Conservation (phyloP, 2,888 invertebrate genomes). For the Blastobasis adustella region DNA sequence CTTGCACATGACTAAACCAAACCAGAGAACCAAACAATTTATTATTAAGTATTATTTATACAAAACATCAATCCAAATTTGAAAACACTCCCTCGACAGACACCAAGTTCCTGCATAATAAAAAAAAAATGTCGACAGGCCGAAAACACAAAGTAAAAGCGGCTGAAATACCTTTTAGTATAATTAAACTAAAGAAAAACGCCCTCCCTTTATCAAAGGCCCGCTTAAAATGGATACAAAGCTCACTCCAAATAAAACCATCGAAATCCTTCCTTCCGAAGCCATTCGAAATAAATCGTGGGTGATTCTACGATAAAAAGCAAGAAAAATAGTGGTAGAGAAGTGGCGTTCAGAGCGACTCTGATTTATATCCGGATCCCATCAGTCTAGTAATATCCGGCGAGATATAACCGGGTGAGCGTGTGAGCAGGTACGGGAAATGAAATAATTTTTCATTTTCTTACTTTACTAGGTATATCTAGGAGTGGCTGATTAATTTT, state of each 20-base stretch:
- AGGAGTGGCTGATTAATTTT: conserved; percentile 26
- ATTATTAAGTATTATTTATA: no score
- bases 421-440: conserved; percentile 35
- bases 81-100: no score
- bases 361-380: conserved; percentile 56
- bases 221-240: conserved; percentile 3
- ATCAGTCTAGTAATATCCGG: conserved; percentile 55
- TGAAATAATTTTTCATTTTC: conserved; percentile 45
- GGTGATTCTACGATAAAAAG: conserved; percentile 29
- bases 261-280: conserved; percentile 12
- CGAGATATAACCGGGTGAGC: conserved; percentile 26
- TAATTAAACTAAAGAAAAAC: conserved; percentile 5
- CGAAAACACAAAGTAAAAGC: conserved; percentile 1
- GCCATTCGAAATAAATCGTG: conserved; percentile 17
- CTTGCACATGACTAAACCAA: no score
- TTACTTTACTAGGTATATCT: conserved; percentile 18
- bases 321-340: conserved; percentile 32
- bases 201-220: background rate
- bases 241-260: conserved; percentile 9
- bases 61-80: no score
- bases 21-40: no score
- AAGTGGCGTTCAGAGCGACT: conserved; percentile 27
- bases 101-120: background rate
- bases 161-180: conserved; percentile 1
- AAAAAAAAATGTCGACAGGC: background rate